Base-by-base conservation (phyloP, 2,888 invertebrate species). In the Eupithecia subfuscata region DNA sequence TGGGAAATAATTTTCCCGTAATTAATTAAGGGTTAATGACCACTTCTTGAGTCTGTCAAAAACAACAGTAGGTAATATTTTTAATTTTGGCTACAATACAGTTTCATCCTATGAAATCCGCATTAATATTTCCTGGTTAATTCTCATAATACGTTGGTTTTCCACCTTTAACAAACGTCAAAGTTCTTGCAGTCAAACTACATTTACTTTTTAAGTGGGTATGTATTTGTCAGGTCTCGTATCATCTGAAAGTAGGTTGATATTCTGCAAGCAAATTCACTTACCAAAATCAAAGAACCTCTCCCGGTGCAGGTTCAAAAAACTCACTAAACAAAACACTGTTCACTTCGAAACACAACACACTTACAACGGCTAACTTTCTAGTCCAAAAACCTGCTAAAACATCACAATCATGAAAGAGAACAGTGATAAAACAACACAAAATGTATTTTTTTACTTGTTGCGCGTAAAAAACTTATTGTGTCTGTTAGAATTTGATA, bases 381-480 rank as follows among this genome's bases (percentile, higher is more conserved):
- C 82, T 82, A 82, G 79, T 78, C 75, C 48, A 70, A 76, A 70
- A 81, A 80, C 78, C 70, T 30, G 65, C 69, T 65, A 22, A 60
- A 71, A 73, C 65, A 69, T 60, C 80, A 78, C 79, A 74, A 67
- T 75, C 64, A 78, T 82, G 76, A 74, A 71, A 74, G 69, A 76
- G 76, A 73, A 40, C 22, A 70, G 75, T 67, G 34, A 69, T 34
- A 45, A 56, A 71, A 75, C 52, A 74, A 75, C 81, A 82, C 82
- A 79, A 81, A 78, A 78, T 78, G 78, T 81, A 79, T 73, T 78
- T 82, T 75, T 82, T 81, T 84, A 85, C 84, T 83, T 82, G 80
- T 77, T 78, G 82, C 80, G 79, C 82, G 84, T 86, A 84, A 86
- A 86, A 86, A 86, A 85, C 80, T 79, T 82, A 81, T 84, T 84